Evolutionary conservation across 2,797 vertebrate species (phyloP), one percentile per base, ranked within the genome.

Genomic region (Harpagifer antarcticus): DNA sequence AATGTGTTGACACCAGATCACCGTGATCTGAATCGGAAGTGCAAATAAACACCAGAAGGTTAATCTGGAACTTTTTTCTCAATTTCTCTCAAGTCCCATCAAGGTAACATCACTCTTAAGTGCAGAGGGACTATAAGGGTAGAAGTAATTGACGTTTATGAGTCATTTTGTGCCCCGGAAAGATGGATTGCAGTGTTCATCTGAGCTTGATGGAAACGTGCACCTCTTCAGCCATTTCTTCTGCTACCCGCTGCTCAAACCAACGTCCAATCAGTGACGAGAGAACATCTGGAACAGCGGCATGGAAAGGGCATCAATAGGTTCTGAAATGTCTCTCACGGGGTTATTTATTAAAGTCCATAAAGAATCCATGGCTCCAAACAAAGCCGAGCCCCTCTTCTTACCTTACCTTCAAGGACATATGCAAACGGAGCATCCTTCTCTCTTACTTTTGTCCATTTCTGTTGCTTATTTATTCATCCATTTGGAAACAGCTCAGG

Each of bases 21-120:
- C 60, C 3, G 2, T 3, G 31, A 83, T 68, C 91, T 75, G 79
- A 83, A 76, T 62, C 42, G 37, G 76, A 89, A 90, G 91, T 87
- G 90, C 88, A 89, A 90, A 83, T 80, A 45, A 31, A 85, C n/a
- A 44, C 82, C 88, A 86, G 86, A 84, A 9, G 20, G 60, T 62
- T 66, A 3, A 67, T 78, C 84, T 71, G 64, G 83, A 65, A 54
- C 52, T 3, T 56, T 43, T 69, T 16, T 33, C 15, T 76, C 12
- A 11, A 58, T 56, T 43, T 69, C 16, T 33, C 15, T 76, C 12
- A 11, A 58, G 64, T 83, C 64, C 56, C 56, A 53, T 68, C 4
- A 16, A 45, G 44, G 58, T 78, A 44, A 66, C 42, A 19, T 70
- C 50, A 45, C 47, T 55, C 74, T 58, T 5, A 54, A 72, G 43